Evolutionary conservation across 2,888 invertebrate genomes (phyloP), one percentile per base, ranked within the genome.

Genomic region (Scaptomyza parva): DNA sequence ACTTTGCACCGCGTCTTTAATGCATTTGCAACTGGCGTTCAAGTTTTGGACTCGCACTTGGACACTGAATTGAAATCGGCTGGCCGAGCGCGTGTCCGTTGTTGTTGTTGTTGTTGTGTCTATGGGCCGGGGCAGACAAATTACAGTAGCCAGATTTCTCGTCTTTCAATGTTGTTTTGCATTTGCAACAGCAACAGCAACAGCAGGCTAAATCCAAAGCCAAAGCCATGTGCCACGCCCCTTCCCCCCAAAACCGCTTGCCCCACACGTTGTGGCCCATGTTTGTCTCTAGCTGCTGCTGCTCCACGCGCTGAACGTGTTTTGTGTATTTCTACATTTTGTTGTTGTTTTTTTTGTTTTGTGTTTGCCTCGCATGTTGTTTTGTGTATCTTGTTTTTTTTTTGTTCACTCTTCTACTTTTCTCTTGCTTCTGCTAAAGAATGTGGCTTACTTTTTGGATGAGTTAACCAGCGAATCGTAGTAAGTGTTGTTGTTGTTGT

Each of bases 61-160:
- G 77, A 76, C 76, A 76, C 54, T 52, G 76, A 76, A 72, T 72
- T 54, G 71, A 58, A 76, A 62, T 71, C 72, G 71, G 65, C 47
- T 39, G 50, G 18, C 22, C 51, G 50, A 53, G 69, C 59, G 68
- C 76, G 55, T 73, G 37, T 37, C 37, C 17, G 17, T 41, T 57
- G 75, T 75, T 37, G 17, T 41, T 57, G 75, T 75, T n/a, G n/a
- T n/a, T 37, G 17, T 41, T 57, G 75, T 75, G 69, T 69, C 70
- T 83, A 59, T 80, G 77, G 85, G 37, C 37, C 76, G 88, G 89
- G 69, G 83, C 86, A 88, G 88, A 88, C 86, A 87, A 89, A 89
- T 87, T 87, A 89, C 89, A 88, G 89, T 87, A 88, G 89, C 86
- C 84, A 88, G 78, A 88, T 86, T 88, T 88, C 86, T 86, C 88